Conservation (phyloP, 2,888 invertebrate genomes). For the Nephrotoma guestfalica region DNA sequence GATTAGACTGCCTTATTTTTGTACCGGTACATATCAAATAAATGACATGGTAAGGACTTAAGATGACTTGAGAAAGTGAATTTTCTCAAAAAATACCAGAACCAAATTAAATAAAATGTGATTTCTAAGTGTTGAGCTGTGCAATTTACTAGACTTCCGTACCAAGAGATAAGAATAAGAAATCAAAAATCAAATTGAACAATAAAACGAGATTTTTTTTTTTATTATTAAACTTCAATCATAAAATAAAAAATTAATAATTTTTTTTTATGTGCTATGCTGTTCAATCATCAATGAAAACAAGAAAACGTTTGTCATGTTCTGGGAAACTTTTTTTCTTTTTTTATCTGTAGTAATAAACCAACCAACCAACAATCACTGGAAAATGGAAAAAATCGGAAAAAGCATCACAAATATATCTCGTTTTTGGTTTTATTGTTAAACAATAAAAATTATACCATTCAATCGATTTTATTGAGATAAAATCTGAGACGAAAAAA, state of each 20-base stretch:
- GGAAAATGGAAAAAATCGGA: neutral
- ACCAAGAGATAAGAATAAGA: neutral
- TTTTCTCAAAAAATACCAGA: too few relatives aligned
- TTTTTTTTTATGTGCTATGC: neutral
- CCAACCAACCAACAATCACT: neutral
- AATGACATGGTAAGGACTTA: too few relatives aligned
- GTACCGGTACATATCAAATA: too few relatives aligned
- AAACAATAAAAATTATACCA: neutral
- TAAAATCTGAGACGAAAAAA: neutral
- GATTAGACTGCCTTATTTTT: too few relatives aligned
- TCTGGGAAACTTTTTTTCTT: neutral
- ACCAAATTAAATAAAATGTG: neutral
- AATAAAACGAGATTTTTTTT: neutral
- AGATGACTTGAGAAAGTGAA: too few relatives aligned
- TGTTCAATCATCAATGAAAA: neutral
- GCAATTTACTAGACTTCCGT: neutral
- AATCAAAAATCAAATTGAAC: neutral
- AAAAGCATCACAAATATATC: neutral
- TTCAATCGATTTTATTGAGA: neutral
- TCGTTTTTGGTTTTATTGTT: neutral
- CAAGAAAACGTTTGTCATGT: neutral
- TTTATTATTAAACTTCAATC: neutral
- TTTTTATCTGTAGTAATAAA: neutral
- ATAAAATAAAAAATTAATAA: neutral
- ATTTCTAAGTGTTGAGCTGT: neutral